Base-by-base conservation (phyloP, 2,888 invertebrate species). In the Mantis religiosa region DNA sequence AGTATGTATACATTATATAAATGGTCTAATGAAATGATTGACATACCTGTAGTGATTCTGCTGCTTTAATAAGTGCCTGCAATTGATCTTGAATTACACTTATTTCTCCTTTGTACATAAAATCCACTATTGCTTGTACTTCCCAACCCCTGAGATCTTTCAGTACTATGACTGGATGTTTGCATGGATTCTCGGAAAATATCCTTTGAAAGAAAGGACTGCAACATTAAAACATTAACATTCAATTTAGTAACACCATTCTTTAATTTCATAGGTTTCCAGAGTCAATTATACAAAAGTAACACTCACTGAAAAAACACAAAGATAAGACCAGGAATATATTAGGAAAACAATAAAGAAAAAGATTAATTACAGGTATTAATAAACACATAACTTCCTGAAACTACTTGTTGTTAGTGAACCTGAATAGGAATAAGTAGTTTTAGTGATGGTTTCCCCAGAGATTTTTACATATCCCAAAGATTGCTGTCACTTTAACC, bases 51-150 rank as follows among this genome's bases (percentile, higher is more conserved):
- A 98, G 94, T 88, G 97, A 97, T 92, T 98, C 98, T 0, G 98
- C 98, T 3, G 98, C 98, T 91, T 97, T 96, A 92, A 98, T 97
- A 91, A 98, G 95, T 20, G 96, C 96, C 89, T 97, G 96, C 41
- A 98, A 94, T 90, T 97, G 97, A 92, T 97, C 97, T 92, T 97
- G 97, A 12, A 96, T 96, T 88, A 98, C 97, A 91, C 97, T 97
- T 91, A 98, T 97, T 94, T 98, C 98, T 82, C 98, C 98, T 91
- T 97, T 96, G 94, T 98, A 98, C 98, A 98, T 98, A 92, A 98
- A 98, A 93, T 98, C 97, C 90, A 98, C 97, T 90, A 98, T 97
- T 81, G 97, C 97, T 92, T 97, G 97, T 90, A 98, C 96, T 92
- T 98, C 98, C 96, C 97, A 97, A 91, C 97, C 97, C 92, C 96